Evolutionary conservation across 2,113 vertebrate genomes (phyloP).

Genomic region (Stictonetta naevosa): DNA sequence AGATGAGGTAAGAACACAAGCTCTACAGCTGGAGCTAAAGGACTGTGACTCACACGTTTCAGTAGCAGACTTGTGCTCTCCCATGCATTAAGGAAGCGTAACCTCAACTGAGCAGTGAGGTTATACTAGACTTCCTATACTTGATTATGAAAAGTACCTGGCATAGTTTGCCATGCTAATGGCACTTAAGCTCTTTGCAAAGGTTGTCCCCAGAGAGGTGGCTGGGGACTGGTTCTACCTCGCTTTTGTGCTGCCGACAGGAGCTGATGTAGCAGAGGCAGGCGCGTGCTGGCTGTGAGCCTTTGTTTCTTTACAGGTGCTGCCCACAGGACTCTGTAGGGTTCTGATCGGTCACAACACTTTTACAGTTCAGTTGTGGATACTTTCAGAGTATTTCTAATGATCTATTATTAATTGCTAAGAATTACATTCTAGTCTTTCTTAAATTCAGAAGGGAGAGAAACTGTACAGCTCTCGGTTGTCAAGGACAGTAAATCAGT

Average conservation of each 20-base stretch:
- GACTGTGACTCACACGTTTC: background rate
- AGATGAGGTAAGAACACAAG: background rate
- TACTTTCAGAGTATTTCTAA: slow-evolving; percentile 51
- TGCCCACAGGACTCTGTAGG: background rate
- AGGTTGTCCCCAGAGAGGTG: background rate
- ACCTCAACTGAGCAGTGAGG: background rate
- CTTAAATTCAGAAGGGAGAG: slow-evolving; percentile 24
- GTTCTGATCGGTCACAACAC: background rate
- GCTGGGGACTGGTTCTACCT: background rate
- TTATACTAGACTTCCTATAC: background rate
- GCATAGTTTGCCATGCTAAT: background rate
- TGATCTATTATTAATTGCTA: slow-evolving; percentile 57
- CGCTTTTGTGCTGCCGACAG: background rate
- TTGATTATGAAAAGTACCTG: background rate
- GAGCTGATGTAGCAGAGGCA: background rate
- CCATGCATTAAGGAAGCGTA: background rate
- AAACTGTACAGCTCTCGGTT: slow-evolving; percentile 29
- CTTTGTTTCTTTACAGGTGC: background rate
- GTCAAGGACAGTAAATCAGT: slow-evolving; percentile 32
- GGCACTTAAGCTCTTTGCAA: background rate
- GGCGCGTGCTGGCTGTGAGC: background rate
- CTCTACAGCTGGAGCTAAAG: background rate
- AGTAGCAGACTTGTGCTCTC: background rate
- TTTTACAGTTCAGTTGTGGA: slow-evolving; percentile 26
- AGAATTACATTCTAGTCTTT: slow-evolving; percentile 36